Evolutionary conservation across 2,113 vertebrate species (phyloP), one percentile per base, ranked within the genome.

Genomic region (Ammospiza caudacuta): DNA sequence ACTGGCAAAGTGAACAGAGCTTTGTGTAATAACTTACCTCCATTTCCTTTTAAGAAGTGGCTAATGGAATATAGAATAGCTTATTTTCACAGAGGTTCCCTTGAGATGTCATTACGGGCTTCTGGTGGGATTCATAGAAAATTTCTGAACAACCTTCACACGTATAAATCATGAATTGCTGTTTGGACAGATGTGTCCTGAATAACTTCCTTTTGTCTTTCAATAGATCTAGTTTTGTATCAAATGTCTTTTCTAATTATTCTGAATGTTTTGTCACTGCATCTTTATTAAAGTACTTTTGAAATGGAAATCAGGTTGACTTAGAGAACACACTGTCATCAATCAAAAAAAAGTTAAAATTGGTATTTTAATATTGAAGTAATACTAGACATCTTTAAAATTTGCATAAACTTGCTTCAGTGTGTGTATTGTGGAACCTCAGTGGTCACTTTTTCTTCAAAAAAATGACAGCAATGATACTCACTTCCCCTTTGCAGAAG

Each of bases 171-270:
- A 74, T 43, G 59, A 66, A 63, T 63, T 78, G 44, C n/a, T 83
- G 35, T 90, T 93, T 33, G 41, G 52, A 82, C 46, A 81, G 54
- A 44, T 77, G 46, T 62, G 46, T 83, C 51, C 64, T 87, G 61
- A 91, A 74, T 77, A 92, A 66, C 51, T 94, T 93, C 11, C 33
- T 88, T 88, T 64, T 78, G 47, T 81, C 31, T 89, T 91, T 75
- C 44, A 51, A 12, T 41, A 72, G 12, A 33, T 78, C 21, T 63
- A 16, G 1, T 78, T 83, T 86, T 92, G 11, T 89, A 62, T 35
- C 41, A 81, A 54, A 70, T 1, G 1, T 87, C 51, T 90, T 61
- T 83, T 68, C 69, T 89, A 75, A 68, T 54, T 61, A 33, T 77
- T 94, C 21, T 58, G 5, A 74, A 12, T 69, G 41, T 74, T 73